Evolutionary conservation across 2,888 invertebrate genomes (phyloP), one percentile per base, ranked within the genome.

Genomic region (Saturnia japonica): DNA sequence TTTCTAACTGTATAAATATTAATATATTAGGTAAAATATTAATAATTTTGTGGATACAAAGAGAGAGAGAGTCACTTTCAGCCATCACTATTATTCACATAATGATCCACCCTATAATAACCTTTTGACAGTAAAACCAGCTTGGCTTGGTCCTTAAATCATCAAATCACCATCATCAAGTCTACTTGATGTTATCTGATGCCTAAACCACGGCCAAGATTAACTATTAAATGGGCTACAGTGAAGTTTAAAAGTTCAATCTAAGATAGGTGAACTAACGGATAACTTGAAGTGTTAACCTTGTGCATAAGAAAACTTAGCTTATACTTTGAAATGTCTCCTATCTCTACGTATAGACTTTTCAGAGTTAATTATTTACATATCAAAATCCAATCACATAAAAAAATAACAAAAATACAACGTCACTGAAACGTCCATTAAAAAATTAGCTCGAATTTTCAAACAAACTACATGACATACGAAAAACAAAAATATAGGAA

Each of bases 401-500:
- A 2, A 34, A n/a, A 45, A 22, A 45, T 28, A 22, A 45, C 22
- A 45, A 16, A n/a, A 67, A 28, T 19, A 45, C 25, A 43, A 28
- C 14, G 9, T 14, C 45, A 16, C n/a, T 66, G 42, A 12, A 40
- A 47, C 45, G n/a, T 45, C 47, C 22, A 67, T 67, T 25, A 67
- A 45, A 8, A 6, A 47, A 47, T 28, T n/a, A 9, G 14, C 28
- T 51, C 45, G 45, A 67, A 19, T 42, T 67, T 28, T 14, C 47
- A 47, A 51, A 68, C 47, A 47, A 51, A 68, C 67, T 40, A 22
- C n/a, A 47, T 72, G 72, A 57, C 68, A 60, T 40, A 71, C 69
- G 64, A 60, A 67, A 74, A 74, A 71, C 72, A 54, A 69, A 72
- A 76, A 77, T 76, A 76, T 69, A 40, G 42, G 75, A 76, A 73